These are phyloP conservation scores for Mesitornis unicolor DNA, from an alignment of 2,113 vertebrate species.

Conservation along the genomic window DNA sequence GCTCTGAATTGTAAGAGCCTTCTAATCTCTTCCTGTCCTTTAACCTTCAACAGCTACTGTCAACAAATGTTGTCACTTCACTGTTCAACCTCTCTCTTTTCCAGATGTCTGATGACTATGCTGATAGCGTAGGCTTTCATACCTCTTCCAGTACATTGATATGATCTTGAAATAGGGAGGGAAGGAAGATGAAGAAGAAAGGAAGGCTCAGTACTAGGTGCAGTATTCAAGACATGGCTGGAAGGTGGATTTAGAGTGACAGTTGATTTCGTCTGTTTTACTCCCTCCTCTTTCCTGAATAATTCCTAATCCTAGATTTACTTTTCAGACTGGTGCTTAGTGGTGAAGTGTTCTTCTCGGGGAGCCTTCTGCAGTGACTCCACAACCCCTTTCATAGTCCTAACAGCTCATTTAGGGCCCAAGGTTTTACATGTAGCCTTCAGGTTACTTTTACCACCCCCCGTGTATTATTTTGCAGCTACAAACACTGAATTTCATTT, in stretches of 20 bases:
- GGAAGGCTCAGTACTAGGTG: neutral
- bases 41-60: neutral
- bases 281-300: neutral
- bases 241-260: neutral
- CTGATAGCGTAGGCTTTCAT: neutral
- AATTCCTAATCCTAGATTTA: neutral
- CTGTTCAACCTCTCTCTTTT: neutral
- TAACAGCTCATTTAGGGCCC: neutral
- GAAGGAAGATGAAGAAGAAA: neutral
- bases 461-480: neutral
- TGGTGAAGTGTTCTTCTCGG: neutral
- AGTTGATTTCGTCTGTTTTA: neutral
- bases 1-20: neutral
- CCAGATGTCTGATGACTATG: neutral
- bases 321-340: neutral
- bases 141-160: neutral
- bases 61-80: neutral
- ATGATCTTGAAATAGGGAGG: neutral
- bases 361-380: neutral
- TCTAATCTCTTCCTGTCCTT: slow-evolving; percentile 17
- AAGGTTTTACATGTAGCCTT: neutral
- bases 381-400: neutral
- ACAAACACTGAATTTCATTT: neutral
- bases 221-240: neutral
- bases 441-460: neutral